A percentile compares a stretch with the other conserved stretches of the same genome.
These are phyloP conservation scores for Leptodactylus fallax DNA, from an alignment of 2,797 vertebrate species.

Conservation along the genomic window DNA sequence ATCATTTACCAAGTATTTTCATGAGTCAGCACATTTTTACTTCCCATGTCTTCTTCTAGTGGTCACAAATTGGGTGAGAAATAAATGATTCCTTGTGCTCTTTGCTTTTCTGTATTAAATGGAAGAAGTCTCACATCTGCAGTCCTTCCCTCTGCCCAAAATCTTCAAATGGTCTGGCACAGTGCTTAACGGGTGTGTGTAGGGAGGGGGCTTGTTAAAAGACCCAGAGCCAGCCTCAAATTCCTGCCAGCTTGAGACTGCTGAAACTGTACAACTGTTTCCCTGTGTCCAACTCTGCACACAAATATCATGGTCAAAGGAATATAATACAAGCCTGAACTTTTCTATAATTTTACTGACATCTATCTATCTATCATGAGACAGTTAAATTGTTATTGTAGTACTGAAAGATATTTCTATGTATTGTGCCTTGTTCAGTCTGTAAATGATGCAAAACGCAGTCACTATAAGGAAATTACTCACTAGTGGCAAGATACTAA, in stretches of 20 bases:
- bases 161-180: constrained; percentile 38
- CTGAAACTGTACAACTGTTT: not conserved
- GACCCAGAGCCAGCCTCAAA: constrained; percentile 10
- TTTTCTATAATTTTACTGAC: too few species aligned
- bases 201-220: constrained; percentile 2
- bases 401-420: not conserved
- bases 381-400: not conserved
- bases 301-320: not conserved
- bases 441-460: not conserved
- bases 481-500: not conserved
- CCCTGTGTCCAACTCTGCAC: not conserved
- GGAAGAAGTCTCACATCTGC: constrained; percentile 5
- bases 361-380: too few species aligned
- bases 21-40: not conserved
- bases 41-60: not conserved
- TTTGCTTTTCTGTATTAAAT: not conserved
- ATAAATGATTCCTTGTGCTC: not conserved
- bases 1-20: not conserved
- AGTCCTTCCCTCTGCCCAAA: not conserved
- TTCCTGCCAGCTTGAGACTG: constrained; percentile 16
- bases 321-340: not conserved
- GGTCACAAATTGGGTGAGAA: not conserved
- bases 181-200: not conserved
- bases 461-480: not conserved
- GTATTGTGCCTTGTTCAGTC: not conserved